Evolutionary conservation across 1,140 invertebrate species (phyloP).

Genomic region (Meteorus sp.): DNA sequence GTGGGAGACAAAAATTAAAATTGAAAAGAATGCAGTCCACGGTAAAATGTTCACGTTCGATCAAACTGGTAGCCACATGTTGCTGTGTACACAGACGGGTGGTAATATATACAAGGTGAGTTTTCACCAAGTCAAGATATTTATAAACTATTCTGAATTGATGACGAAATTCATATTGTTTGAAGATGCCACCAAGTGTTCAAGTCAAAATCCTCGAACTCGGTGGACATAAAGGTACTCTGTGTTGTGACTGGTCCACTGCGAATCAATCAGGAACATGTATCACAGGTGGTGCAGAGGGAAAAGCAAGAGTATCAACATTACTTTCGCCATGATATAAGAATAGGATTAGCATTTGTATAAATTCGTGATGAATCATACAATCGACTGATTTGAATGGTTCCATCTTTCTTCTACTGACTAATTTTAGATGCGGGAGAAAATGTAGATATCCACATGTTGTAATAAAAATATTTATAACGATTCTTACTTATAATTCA

Average conservation of each 20-base stretch:
- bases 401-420: slow-evolving; percentile 3
- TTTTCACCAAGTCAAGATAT: not conserved
- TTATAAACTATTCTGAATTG: not conserved
- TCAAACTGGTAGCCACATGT: slow-evolving; percentile 63
- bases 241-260: slow-evolving; percentile 69
- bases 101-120: slow-evolving; percentile 67
- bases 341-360: slow-evolving; percentile 53
- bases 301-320: slow-evolving; percentile 65
- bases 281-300: slow-evolving; percentile 65
- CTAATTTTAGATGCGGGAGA: slow-evolving; percentile 5
- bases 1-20: slow-evolving; percentile 57
- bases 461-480: slow-evolving; percentile 25
- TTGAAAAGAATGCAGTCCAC: slow-evolving; percentile 54
- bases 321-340: slow-evolving; percentile 60
- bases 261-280: slow-evolving; percentile 67
- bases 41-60: slow-evolving; percentile 64
- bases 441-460: no score
- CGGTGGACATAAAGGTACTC: slow-evolving; percentile 61
- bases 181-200: slow-evolving; percentile 52
- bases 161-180: not conserved
- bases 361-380: slow-evolving; percentile 49
- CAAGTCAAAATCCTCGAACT: slow-evolving; percentile 60
- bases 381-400: not conserved
- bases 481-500: slow-evolving; percentile 1
- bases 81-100: slow-evolving; percentile 63